Evolutionary conservation across 2,888 invertebrate genomes (phyloP).

Genomic region (Baronia brevicornis): DNA sequence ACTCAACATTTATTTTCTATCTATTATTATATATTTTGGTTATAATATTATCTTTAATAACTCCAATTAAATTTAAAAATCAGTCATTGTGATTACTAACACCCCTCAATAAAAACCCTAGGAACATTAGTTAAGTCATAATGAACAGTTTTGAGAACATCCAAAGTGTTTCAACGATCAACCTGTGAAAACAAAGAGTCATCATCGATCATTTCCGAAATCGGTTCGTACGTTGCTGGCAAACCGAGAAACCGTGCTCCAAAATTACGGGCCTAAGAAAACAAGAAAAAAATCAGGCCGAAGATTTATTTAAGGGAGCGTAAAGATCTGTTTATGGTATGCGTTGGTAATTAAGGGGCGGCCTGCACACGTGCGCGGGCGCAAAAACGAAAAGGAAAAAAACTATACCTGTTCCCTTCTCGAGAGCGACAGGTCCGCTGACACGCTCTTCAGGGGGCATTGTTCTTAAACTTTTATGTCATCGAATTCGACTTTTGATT

Average conservation of each 20-base stretch:
- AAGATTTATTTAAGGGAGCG: conserved; percentile 76
- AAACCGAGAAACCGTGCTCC: conserved; percentile 58
- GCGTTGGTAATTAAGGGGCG: conserved; percentile 74
- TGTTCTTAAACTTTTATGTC: conserved; percentile 51
- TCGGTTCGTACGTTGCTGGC: conserved; percentile 44
- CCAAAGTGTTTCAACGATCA: conserved; percentile 34
- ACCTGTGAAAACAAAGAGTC: conserved; percentile 65
- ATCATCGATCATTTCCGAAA: conserved; percentile 55
- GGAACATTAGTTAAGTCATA: conserved; percentile 6
- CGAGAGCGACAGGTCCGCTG: conserved; percentile 70
- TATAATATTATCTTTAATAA: too few relatives aligned
- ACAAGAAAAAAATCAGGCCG: conserved; percentile 51
- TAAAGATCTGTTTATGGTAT: conserved; percentile 77
- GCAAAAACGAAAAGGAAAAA: conserved; percentile 69
- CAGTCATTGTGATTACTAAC: too few relatives aligned
- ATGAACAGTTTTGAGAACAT: conserved; percentile 9
- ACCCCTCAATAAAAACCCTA: too few relatives aligned
- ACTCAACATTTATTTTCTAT: too few relatives aligned
- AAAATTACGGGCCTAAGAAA: conserved; percentile 67
- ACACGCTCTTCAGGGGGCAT: conserved; percentile 50
- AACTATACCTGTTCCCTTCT: conserved; percentile 65
- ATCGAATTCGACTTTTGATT: too few relatives aligned
- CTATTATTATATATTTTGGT: too few relatives aligned
- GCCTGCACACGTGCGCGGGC: conserved; percentile 67
- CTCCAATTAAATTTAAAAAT: too few relatives aligned